Percentiles rank a stretch among this genome's conserved stretches.
Evolutionary conservation across 2,888 invertebrate genomes (phyloP).

Genomic region (Hedychridium roseum): DNA sequence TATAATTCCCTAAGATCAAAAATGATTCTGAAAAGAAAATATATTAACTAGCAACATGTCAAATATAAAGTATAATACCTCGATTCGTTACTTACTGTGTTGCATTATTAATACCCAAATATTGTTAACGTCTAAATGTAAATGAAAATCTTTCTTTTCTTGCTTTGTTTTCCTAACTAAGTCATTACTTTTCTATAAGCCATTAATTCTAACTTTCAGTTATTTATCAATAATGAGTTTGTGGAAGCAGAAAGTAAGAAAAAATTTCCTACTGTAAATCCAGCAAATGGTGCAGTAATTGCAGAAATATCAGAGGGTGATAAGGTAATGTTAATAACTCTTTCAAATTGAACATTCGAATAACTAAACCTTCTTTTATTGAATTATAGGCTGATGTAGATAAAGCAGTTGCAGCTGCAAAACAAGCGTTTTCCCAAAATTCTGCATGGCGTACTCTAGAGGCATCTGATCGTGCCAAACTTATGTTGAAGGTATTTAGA

Average conservation of each 20-base stretch:
- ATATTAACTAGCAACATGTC: no score
- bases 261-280: constrained; percentile 87
- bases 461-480: constrained; percentile 78
- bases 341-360: neutral
- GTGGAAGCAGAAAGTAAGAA: constrained; percentile 84
- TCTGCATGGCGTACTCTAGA: constrained; percentile 83
- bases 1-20: no score
- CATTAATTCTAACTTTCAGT: constrained; percentile 65
- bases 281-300: constrained; percentile 80
- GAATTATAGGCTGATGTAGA: constrained; percentile 81
- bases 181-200: no score
- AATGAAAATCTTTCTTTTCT: no score
- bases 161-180: no score
- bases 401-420: constrained; percentile 81
- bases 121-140: no score
- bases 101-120: no score
- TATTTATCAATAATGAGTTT: constrained; percentile 85
- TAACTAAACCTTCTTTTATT: neutral
- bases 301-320: constrained; percentile 83
- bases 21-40: no score
- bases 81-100: no score
- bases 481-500: no score
- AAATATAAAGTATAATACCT: no score
- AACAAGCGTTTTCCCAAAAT: constrained; percentile 76
- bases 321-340: constrained; percentile 68